These are phyloP conservation scores for Nymphalis c-album DNA, from an alignment of 2,888 invertebrate species.

Conservation along the genomic window DNA sequence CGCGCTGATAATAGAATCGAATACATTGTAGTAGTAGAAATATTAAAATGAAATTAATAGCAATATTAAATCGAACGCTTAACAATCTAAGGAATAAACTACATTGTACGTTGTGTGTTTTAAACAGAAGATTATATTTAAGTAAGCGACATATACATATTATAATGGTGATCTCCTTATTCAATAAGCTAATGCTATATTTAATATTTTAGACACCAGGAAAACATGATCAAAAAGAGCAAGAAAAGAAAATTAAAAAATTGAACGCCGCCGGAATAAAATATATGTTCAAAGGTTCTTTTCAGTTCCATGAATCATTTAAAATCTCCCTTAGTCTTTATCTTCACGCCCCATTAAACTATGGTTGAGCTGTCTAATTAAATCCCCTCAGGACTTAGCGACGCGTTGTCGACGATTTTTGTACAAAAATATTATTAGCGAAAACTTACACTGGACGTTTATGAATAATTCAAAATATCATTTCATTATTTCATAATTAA, in stretches of 20 bases:
- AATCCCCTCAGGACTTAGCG: conserved; percentile 59
- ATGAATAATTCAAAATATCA: too few relatives aligned
- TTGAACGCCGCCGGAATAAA: conserved; percentile 18
- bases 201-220: conserved; percentile 2
- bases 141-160: too few relatives aligned
- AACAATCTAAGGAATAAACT: too few relatives aligned
- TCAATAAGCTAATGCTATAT: not conserved
- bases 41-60: too few relatives aligned
- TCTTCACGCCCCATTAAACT: conserved; percentile 69
- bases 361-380: conserved; percentile 68
- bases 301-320: conserved; percentile 46
- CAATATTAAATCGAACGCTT: too few relatives aligned
- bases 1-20: too few relatives aligned
- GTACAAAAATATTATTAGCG: conserved; percentile 42
- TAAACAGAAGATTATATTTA: too few relatives aligned
- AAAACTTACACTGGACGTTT: conserved; percentile 29
- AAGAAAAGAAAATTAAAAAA: conserved; percentile 24
- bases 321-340: conserved; percentile 63
- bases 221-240: conserved; percentile 15
- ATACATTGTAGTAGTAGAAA: too few relatives aligned
- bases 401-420: conserved; percentile 56
- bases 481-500: too few relatives aligned
- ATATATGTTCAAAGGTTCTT: conserved; percentile 23
- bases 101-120: too few relatives aligned
- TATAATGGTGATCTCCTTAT: not conserved